phyloP scores from a whole-genome alignment of 2,888 invertebrate species.

The Hyposoter dolosus region DNA sequence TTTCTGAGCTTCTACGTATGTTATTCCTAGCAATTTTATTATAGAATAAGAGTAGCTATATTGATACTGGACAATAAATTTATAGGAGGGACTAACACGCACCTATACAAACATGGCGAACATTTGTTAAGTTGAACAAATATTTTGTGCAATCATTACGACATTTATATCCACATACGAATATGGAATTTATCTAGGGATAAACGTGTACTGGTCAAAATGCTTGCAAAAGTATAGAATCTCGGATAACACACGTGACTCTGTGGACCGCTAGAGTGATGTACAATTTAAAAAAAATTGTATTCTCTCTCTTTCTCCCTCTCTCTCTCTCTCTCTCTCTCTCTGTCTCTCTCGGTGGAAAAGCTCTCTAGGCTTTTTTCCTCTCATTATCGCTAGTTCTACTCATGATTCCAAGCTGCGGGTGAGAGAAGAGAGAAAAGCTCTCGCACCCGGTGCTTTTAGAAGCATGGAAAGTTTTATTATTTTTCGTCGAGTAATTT shows the following conservation, averaged over 20 bases:
- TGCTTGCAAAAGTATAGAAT: conserved; percentile 23
- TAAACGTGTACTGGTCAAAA: neutral
- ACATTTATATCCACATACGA: neutral
- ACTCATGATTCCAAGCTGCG: conserved; percentile 9
- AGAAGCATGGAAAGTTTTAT: conserved; percentile 66
- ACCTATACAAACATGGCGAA: neutral
- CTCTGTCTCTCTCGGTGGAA: neutral
- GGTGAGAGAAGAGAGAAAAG: conserved; percentile 10
- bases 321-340: neutral
- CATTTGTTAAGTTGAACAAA: neutral
- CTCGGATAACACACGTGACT: conserved; percentile 52
- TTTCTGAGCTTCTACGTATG: conserved; percentile 27
- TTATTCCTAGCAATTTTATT: conserved; percentile 39
- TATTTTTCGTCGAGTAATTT: conserved; percentile 69
- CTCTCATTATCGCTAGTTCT: conserved; percentile 62
- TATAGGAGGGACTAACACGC: neutral
- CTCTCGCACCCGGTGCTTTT: conserved; percentile 53
- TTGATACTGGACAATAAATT: conserved; percentile 61
- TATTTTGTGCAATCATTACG: neutral
- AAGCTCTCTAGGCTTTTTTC: conserved; percentile 53
- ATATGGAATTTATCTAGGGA: neutral
- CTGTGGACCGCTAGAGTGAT: conserved; percentile 34
- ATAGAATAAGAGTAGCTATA: conserved; percentile 41
- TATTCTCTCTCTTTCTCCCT: conserved; percentile 1
- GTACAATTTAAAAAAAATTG: neutral